phyloP scores from a whole-genome alignment of 2,797 vertebrate genomes.

The Esox lucius region DNA sequence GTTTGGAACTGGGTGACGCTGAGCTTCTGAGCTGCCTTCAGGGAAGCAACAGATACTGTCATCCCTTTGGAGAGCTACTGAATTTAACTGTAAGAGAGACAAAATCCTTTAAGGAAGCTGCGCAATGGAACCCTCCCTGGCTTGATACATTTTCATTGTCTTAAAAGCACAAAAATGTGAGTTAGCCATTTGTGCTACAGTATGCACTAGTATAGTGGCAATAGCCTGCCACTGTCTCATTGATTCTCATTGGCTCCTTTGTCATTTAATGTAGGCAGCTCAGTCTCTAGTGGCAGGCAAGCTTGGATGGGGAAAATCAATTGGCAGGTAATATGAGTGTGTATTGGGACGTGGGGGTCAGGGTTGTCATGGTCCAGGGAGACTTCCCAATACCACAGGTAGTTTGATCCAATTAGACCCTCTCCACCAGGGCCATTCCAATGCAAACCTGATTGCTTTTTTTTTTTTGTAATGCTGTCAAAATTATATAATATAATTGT shows the following conservation, averaged over 20 bases:
- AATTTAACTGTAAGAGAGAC: slow-evolving; percentile 1
- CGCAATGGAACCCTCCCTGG: not conserved
- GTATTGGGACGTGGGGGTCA: slow-evolving; percentile 4
- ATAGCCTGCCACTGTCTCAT: slow-evolving; percentile 11
- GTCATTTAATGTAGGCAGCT: slow-evolving; percentile 6
- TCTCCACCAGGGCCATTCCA: slow-evolving; percentile 2
- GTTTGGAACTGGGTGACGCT: slow-evolving; percentile 29
- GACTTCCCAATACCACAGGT: not conserved
- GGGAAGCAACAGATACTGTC: slow-evolving; percentile 3
- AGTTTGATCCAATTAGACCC: not conserved
- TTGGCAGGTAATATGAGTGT: slow-evolving; percentile 16
- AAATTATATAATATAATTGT: not conserved
- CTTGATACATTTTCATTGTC: not conserved
- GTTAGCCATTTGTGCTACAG: not conserved
- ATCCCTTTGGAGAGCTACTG: slow-evolving; percentile 20
- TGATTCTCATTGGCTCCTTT: slow-evolving; percentile 2
- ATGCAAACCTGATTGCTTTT: not conserved
- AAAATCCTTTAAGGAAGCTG: no score
- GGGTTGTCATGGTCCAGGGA: not conserved
- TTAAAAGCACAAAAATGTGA: not conserved
- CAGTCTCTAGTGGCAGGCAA: slow-evolving; percentile 15
- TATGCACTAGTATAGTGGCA: not conserved
- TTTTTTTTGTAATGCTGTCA: not conserved
- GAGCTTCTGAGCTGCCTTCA: slow-evolving; percentile 19
- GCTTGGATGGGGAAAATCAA: slow-evolving; percentile 16